These are phyloP conservation scores for Thalassaphorura encarpata DNA, from an alignment of 1,140 invertebrate genomes.

Conservation along the genomic window DNA sequence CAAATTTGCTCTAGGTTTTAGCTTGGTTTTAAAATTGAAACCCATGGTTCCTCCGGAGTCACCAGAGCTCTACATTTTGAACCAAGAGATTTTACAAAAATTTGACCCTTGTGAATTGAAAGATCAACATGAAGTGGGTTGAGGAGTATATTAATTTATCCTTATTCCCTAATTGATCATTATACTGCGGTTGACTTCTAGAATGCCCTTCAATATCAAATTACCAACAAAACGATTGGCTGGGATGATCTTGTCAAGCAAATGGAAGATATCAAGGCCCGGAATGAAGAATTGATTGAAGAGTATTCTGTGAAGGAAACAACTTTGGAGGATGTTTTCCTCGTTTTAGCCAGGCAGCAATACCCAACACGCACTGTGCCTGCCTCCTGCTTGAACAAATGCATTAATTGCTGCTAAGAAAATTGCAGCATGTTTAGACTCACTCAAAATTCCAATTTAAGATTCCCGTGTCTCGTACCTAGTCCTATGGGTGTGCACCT, in stretches of 20 bases:
- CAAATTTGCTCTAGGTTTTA: constrained; percentile 52
- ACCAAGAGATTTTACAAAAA: not conserved
- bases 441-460: no score
- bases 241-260: constrained; percentile 45
- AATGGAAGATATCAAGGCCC: constrained; percentile 42
- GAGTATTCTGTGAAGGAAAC: constrained; percentile 54
- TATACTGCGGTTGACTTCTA: no score
- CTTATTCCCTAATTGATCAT: constrained; percentile 20
- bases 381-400: not conserved
- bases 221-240: constrained; percentile 36
- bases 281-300: constrained; percentile 40
- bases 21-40: constrained; percentile 38
- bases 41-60: no score
- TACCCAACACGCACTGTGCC: constrained; percentile 13
- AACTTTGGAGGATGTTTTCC: constrained; percentile 50
- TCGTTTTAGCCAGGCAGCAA: constrained; percentile 37
- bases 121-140: constrained; percentile 24
- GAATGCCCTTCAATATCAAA: constrained; percentile 48
- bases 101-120: constrained; percentile 19
- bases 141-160: not conserved
- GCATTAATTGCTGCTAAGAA: not conserved
- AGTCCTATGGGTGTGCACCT: no score
- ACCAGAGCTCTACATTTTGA: constrained; percentile 47
- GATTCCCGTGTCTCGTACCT: no score
- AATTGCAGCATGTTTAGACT: no score